Evolutionary conservation across 2,113 vertebrate species (phyloP), one percentile per base, ranked within the genome.

Genomic region (Festucalex cinctus): DNA sequence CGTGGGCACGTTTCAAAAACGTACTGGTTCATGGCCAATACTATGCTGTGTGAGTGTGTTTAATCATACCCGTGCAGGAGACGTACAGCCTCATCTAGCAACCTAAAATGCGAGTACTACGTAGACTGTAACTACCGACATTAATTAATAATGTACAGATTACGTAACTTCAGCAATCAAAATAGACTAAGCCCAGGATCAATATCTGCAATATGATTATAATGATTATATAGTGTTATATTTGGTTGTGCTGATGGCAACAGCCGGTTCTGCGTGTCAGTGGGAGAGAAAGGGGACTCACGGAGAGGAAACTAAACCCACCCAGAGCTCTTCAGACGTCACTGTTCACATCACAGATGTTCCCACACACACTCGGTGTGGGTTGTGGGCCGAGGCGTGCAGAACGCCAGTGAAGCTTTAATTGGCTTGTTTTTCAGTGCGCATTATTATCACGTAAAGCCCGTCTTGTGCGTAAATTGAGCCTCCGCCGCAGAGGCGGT

Each of bases 301-400:
- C 57, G 72, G 78, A 79, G 77, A 86, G 85, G 80, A 84, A 86
- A 89, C 71, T 82, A 69, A 90, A 87, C 84, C 88, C 88, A 88
- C 88, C 86, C 79, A 80, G 75, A 72, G 82, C 73, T 77, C 71
- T 71, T 89, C 80, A 75, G 73, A 88, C 87, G 88, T 91, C 87
- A 91, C 73, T 16, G 76, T 75, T 86, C 78, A 73, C 83, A 84
- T 90, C 86, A 87, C 84, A 86, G 84, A 89, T 88, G 86, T 88
- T 88, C 86, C 89, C 88, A 86, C 85, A 86, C 83, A 83, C 85
- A 78, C 79, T 74, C 70, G 20, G 83, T 84, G 85, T 86, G 85
- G 83, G 86, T 53, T 87, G 85, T 81, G 74, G 76, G 76, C 82
- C 71, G 76, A 83, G 82, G 76, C 76, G 74, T 80, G 81, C 79